A percentile compares a stretch with the other conserved stretches of the same genome.
Conservation (phyloP, 2,797 vertebrate genomes). For the Megalops cyprinoides region DNA sequence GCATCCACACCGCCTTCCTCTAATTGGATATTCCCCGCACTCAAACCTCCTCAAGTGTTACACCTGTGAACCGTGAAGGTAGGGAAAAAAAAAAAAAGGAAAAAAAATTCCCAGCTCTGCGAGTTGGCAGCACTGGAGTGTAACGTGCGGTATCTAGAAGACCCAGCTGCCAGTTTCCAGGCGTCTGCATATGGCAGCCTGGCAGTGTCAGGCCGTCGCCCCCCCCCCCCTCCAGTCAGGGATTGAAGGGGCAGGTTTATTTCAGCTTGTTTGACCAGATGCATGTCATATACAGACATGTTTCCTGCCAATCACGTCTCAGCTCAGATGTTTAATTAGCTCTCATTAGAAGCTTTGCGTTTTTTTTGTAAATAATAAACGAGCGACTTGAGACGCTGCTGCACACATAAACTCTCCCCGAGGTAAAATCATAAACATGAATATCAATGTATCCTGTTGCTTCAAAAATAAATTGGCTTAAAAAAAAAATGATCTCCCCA, state of each 20-base stretch:
- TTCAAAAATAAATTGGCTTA: not conserved
- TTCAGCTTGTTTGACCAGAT: constrained; percentile 40
- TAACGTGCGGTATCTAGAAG: constrained; percentile 51
- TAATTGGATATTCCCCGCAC: constrained; percentile 62
- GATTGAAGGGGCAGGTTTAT: constrained; percentile 17
- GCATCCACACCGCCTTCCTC: constrained; percentile 39
- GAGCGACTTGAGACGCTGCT: constrained; percentile 22
- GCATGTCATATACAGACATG: constrained; percentile 39
- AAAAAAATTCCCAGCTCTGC: constrained; percentile 19
- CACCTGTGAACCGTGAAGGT: constrained; percentile 62
- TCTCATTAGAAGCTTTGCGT: constrained; percentile 39
- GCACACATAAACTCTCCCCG: constrained; percentile 26
- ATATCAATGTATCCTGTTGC: constrained; percentile 9
- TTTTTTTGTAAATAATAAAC: constrained; percentile 40
- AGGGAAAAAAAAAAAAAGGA: no score
- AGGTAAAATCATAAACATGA: constrained; percentile 33
- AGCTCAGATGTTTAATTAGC: constrained; percentile 61
- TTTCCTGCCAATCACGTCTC: constrained; percentile 55
- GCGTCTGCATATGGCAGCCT: constrained; percentile 53
- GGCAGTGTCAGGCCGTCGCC: constrained; percentile 37
- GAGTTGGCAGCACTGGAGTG: constrained; percentile 40
- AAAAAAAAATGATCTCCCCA: not conserved
- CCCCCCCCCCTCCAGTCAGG: constrained; percentile 37
- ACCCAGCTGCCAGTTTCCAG: constrained; percentile 60
- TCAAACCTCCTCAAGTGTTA: constrained; percentile 53